Base-by-base conservation (phyloP, 2,113 vertebrate species). In the Alligator mississippiensis region DNA sequence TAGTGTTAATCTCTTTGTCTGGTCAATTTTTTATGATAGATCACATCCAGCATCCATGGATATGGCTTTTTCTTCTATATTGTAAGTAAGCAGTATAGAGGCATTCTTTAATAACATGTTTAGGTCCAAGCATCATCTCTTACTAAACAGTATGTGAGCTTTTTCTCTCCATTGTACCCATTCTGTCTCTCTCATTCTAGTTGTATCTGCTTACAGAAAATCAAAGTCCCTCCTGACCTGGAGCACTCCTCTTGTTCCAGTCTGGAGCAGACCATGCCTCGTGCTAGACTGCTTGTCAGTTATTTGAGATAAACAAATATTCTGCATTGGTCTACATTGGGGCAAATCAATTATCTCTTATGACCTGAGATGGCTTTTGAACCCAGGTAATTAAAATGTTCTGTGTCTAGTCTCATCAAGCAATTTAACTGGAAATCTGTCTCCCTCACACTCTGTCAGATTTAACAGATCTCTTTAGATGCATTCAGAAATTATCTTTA, bases 331-430 rank as follows among this genome's bases (percentile, higher is more conserved):
- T 47, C 47, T 47, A n/a, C 3, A 25, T 85, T 92, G 92, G 84
- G 92, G 87, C 82, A 94, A 92, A 93, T 87, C 84, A 82, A 95
- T 93, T 90, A 88, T 95, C 77, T 93, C 93, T 95, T 96, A 61
- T 93, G 87, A 88, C 74, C 27, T 84, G 59, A 94, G 86, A 62
- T 27, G 80, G 85, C 87, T 79, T 95, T 92, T 93, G 85, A 87
- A 88, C 81, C 25, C 75, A 86, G 19, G 80, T 87, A 82, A 93
- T 95, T 79, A 57, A 88, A 93, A 93, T 83, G 80, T 80, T 93
- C 84, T 61, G 70, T 78, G 57, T 88, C 91, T 92, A 82, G 84
- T 68, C 86, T 93, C 83, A 59, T 92, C 59, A 89, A 55, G 57
- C 82, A 91, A 92, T 93, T 92, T 93, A 86, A 75, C 88, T 61